These are phyloP conservation scores for Nycteola revayana DNA, from an alignment of 2,888 invertebrate genomes.

Conservation along the genomic window DNA sequence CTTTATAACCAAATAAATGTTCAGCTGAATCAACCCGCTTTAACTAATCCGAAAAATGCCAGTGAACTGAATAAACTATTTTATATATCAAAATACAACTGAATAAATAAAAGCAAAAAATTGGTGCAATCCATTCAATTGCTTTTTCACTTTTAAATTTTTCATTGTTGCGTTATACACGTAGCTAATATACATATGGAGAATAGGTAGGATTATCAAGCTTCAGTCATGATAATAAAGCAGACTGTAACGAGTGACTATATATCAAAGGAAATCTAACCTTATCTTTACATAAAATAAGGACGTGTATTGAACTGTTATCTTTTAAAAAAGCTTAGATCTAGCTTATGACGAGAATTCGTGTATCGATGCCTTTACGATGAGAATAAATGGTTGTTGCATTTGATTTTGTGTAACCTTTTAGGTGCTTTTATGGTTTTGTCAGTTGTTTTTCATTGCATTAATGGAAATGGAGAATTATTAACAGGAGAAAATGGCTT, in stretches of 20 bases:
- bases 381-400: conserved; percentile 44
- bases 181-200: conserved; percentile 32
- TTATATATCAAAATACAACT: too few species aligned
- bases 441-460: too few species aligned
- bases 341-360: conserved; percentile 50
- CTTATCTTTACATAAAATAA: conserved; percentile 11
- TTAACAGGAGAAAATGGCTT: too few species aligned
- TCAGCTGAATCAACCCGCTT: too few species aligned
- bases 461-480: too few species aligned
- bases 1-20: too few species aligned
- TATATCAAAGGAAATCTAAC: conserved; percentile 14
- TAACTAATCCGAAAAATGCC: too few species aligned
- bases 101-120: too few species aligned
- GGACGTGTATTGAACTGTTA: conserved; percentile 19
- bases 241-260: conserved; percentile 25
- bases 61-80: too few species aligned
- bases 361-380: conserved; percentile 36
- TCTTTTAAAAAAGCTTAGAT: conserved; percentile 35
- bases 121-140: conserved; percentile 1
- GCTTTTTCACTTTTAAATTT: conserved; percentile 17
- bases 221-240: conserved; percentile 46
- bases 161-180: conserved; percentile 19
- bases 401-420: conserved; percentile 28
- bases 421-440: conserved; percentile 1
- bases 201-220: conserved; percentile 47